Conservation (phyloP, 2,113 vertebrate genomes). For the Galemys pyrenaicus region DNA sequence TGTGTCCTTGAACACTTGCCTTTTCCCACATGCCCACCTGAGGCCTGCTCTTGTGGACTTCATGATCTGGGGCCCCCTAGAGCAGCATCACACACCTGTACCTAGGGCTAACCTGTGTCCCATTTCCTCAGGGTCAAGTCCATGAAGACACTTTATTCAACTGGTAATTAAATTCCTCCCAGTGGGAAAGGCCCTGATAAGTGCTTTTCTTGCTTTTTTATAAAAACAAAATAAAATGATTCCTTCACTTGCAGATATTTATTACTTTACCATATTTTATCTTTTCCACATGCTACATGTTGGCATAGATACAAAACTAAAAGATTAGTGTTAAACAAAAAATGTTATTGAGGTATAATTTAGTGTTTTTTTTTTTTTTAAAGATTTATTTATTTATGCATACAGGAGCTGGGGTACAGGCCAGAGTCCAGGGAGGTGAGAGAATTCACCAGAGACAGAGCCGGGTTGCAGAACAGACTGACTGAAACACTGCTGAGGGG, state of each 20-base stretch:
- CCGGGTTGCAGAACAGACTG: too few species aligned
- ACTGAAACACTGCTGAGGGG: too few species aligned
- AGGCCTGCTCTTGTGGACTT: too few species aligned
- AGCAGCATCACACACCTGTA: neutral
- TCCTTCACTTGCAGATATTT: neutral
- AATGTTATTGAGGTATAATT: neutral
- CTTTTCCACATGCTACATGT: neutral
- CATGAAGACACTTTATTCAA: neutral
- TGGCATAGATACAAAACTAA: neutral
- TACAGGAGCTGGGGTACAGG: too few species aligned
- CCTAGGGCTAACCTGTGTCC: neutral
- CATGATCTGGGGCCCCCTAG: neutral
- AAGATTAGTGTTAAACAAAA: neutral
- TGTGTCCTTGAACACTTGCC: neutral
- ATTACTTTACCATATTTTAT: neutral
- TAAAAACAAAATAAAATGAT: neutral
- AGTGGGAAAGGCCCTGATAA: neutral
- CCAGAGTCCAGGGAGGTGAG: too few species aligned
- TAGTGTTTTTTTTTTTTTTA: neutral
- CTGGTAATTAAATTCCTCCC: neutral
- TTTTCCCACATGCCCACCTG: neutral
- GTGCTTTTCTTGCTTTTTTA: neutral
- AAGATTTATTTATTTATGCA: too few species aligned
- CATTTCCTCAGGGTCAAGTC: neutral
- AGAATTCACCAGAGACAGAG: too few species aligned